Evolutionary conservation across 2,113 vertebrate species (phyloP), one percentile per base, ranked within the genome.

Genomic region (Camelus bactrianus): DNA sequence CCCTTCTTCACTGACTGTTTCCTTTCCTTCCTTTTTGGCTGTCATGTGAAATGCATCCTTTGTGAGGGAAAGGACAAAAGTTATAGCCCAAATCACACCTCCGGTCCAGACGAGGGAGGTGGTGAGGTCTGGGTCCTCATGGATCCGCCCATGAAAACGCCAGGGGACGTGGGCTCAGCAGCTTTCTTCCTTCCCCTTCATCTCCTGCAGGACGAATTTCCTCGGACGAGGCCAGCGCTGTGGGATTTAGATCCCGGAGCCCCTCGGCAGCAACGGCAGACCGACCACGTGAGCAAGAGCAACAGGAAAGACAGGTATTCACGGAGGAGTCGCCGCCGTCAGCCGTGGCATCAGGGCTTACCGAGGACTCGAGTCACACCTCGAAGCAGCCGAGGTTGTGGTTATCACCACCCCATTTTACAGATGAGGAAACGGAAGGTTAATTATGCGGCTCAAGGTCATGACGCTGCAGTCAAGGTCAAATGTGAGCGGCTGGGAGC

Each of bases 321-420:
- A 4, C 32, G 0, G 24, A 3, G 19, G 4, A 0, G 4, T 0
- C 9, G 2, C 42, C 2, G 0, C 0, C 0, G 11, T 16, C 42
- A 32, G 8, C 26, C 5, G 1, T 1, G 24, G 35, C 0, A 0
- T 0, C 2, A 30, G 5, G 50, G n/a, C 52, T 65, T 24, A 2
- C n/a, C 20, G 54, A 2, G 13, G 17, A n/a, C 26, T 50, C 22
- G 0, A 17, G 13, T 22, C 83, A 83, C 83, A n/a, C 7, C 48
- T 75, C 77, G 3, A 1, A 35, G 13, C 20, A 76, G 58, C 30
- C 8, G 30, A 2, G 28, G 42, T 3, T 30, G 30, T 1, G 10
- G 12, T 7, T 20, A 11, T 35, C 28, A 4, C 46, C 1, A 4
- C 30, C 38, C 35, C 50, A 26, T 19, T 28, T 46, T 4, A 60